Conservation (phyloP, 2,797 vertebrate genomes). For the Erethizon dorsatum region DNA sequence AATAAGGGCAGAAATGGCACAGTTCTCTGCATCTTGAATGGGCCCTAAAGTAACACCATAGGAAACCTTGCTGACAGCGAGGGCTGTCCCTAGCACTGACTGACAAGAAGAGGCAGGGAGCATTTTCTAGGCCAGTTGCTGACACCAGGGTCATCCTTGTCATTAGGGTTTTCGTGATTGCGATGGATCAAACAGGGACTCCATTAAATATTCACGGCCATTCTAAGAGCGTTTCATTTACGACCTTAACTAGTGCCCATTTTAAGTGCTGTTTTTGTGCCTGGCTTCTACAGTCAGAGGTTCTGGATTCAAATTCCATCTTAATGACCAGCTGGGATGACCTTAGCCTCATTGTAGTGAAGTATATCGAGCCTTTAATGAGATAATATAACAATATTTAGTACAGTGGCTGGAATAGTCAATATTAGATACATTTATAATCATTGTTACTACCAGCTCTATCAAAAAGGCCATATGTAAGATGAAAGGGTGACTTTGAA, state of each 20-base stretch:
- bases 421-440: background rate
- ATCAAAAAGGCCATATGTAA: background rate
- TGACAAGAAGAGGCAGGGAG: background rate
- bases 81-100: background rate
- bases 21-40: background rate
- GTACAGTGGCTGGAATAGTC: background rate
- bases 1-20: constrained; percentile 9
- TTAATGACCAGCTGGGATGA: background rate
- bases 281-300: background rate
- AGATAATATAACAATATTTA: constrained; percentile 31
- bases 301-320: background rate
- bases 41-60: background rate
- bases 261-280: background rate
- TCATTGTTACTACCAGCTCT: background rate
- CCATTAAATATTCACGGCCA: background rate
- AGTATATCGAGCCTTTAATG: background rate
- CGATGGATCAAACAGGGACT: background rate
- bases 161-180: background rate
- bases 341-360: background rate
- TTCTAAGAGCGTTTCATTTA: background rate
- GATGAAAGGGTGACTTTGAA: background rate
- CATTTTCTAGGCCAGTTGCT: background rate
- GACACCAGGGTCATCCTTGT: background rate
- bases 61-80: background rate
- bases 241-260: too few species aligned